A percentile compares a stretch with the other conserved stretches of the same genome.
These are phyloP conservation scores for Aldabrachelys gigantea DNA, from an alignment of 2,113 vertebrate species.

Conservation along the genomic window DNA sequence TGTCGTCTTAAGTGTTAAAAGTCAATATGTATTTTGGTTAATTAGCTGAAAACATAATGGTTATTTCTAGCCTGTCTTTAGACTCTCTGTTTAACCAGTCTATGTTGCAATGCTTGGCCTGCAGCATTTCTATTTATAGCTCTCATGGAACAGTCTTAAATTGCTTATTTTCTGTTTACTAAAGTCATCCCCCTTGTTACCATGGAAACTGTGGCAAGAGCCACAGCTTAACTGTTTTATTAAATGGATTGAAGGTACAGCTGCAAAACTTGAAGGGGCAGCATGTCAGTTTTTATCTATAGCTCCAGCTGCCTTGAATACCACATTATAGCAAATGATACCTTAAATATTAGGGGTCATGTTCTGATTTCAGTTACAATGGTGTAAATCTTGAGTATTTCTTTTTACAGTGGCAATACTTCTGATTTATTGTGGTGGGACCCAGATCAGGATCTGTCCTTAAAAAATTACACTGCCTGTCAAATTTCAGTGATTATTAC, in stretches of 20 bases:
- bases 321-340: constrained; percentile 19
- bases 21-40: constrained; percentile 67
- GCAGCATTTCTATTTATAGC: constrained; percentile 84
- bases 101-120: constrained; percentile 73
- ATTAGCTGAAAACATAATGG: constrained; percentile 64
- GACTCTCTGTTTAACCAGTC: constrained; percentile 73
- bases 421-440: not conserved
- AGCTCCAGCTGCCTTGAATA: constrained; percentile 9
- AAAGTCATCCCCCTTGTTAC: constrained; percentile 81
- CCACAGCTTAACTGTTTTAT: constrained; percentile 79
- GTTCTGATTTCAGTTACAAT: not conserved
- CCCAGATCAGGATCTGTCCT: not conserved
- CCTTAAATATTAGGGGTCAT: not conserved
- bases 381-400: not conserved
- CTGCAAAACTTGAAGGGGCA: constrained; percentile 66
- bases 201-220: constrained; percentile 82
- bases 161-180: constrained; percentile 88
- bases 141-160: constrained; percentile 80
- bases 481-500: constrained; percentile 1
- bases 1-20: constrained; percentile 53
- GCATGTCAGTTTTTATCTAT: constrained; percentile 28
- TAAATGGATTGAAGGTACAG: constrained; percentile 77
- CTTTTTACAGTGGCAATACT: not conserved
- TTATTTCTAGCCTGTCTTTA: constrained; percentile 68
- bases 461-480: constrained; percentile 14